Evolutionary conservation across 2,888 invertebrate species (phyloP), one percentile per base, ranked within the genome.

Genomic region (Koerneria pararmatus): DNA sequence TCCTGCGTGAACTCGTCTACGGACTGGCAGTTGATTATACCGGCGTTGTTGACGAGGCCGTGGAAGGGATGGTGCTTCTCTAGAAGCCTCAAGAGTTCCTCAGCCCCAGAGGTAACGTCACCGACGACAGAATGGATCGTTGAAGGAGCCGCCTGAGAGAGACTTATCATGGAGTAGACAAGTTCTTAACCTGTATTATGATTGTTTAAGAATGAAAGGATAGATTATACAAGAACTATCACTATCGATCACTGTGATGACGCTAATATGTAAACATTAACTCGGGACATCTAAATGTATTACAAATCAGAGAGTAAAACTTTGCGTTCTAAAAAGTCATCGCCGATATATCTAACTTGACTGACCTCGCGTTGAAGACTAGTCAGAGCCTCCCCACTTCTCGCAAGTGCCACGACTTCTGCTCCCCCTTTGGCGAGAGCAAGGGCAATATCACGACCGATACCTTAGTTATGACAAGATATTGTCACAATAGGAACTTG

Each of bases 41-140:
- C 76, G 19, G 76, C 76, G 48, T 76, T 76, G 59, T 76, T 76
- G 6, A 76, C 73, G 48, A 74, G 69, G 24, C 68, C 62, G 27
- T 62, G 53, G 8, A 62, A 62, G 15, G 62, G 62, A 19, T 51
- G 62, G 19, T 62, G 53, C 53, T 49, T 49, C 62, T 49, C 37
- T 1, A 62, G 62, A 4, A 62, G 35, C 1, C 15, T 34, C 22
- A 29, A 24, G 3, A 76, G 67, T 6, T 69, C 71, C 49, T 73
- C 71, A 48, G 69, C 63, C 3, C 67, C 69, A 0, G 69, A 58
- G 41, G 72, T 71, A 37, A 74, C 70, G 46, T 76, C 76, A 46
- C 73, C 74, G 19, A 69, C 65, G 24, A 74, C 53, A 24, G 69
- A 58, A 15, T 59, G 66, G 22, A 74, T 69, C 3, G 41, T 67